These are phyloP conservation scores for Gouania willdenowi DNA, from an alignment of 2,797 vertebrate genomes.

Conservation along the genomic window DNA sequence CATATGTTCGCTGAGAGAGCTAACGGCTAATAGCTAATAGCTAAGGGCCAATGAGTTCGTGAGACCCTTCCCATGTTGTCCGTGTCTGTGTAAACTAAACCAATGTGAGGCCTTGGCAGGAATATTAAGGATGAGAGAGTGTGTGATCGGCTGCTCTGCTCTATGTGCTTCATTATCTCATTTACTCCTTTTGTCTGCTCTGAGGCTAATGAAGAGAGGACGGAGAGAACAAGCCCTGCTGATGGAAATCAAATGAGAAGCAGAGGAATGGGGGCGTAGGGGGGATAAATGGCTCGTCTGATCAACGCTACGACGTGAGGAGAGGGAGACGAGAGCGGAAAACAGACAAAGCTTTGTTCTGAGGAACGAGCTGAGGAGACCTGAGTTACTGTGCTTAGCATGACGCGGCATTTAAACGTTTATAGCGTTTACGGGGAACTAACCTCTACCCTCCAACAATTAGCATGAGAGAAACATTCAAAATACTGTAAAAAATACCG, in stretches of 20 bases:
- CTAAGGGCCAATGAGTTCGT: no score
- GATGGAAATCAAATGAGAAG: constrained; percentile 67
- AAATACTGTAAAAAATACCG: no score
- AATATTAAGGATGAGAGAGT: constrained; percentile 39
- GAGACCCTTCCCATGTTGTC: no score
- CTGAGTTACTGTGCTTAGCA: no score
- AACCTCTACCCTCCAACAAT: no score
- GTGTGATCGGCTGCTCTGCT: constrained; percentile 52
- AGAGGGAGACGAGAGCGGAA: constrained; percentile 22
- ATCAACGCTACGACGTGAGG: constrained; percentile 45
- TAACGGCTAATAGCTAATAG: no score
- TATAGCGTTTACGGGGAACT: no score
- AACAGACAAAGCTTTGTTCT: constrained; percentile 26
- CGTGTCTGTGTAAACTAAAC: no score
- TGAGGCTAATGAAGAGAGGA: constrained; percentile 63
- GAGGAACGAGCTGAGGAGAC: constrained; percentile 4
- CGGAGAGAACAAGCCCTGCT: constrained; percentile 41
- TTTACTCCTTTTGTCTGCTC: constrained; percentile 55
- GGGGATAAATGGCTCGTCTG: constrained; percentile 46
- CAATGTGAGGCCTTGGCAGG: constrained; percentile 46
- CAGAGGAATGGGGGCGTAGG: constrained; percentile 45
- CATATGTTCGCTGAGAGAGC: no score
- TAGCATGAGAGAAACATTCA: no score
- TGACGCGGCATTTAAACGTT: no score
- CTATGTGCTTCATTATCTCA: constrained; percentile 59